phyloP scores from a whole-genome alignment of 2,113 vertebrate species.

The Centropristis striata region DNA sequence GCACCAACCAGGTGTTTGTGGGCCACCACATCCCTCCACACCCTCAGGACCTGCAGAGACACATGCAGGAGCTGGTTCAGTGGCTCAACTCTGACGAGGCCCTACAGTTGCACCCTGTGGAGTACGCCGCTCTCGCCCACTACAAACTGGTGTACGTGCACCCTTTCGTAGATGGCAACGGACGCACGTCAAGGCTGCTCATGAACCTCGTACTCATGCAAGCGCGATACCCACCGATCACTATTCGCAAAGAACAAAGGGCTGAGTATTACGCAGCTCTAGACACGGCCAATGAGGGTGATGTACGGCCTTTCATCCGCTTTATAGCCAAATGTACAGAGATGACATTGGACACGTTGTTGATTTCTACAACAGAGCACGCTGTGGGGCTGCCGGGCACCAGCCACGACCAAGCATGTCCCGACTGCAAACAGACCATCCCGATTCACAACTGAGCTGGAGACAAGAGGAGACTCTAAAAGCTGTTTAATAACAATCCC shows the following conservation, averaged over 20 bases:
- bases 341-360: conserved; percentile 94
- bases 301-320: conserved; percentile 96
- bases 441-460: conserved; percentile 84
- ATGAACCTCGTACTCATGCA: conserved; percentile 99
- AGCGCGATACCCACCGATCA: conserved; percentile 94
- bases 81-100: conserved; percentile 97
- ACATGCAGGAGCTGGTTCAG: conserved; percentile 94
- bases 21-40: conserved; percentile 96
- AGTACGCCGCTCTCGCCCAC: conserved; percentile 94
- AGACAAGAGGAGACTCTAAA: background rate
- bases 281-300: conserved; percentile 95
- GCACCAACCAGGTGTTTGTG: conserved; percentile 93
- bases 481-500: background rate
- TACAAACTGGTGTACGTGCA: conserved; percentile 98
- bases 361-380: conserved; percentile 93
- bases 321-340: conserved; percentile 97
- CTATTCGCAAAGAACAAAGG: conserved; percentile 95
- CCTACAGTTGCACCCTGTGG: conserved; percentile 93
- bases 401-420: conserved; percentile 72
- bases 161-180: conserved; percentile 95
- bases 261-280: conserved; percentile 93
- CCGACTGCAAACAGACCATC: conserved; percentile 90
- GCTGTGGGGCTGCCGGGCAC: conserved; percentile 92
- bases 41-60: conserved; percentile 90
- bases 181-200: conserved; percentile 92